A percentile compares a stretch with the other conserved stretches of the same genome.
phyloP scores from a whole-genome alignment of 2,888 invertebrate species.

The Alloplasta piceator region DNA sequence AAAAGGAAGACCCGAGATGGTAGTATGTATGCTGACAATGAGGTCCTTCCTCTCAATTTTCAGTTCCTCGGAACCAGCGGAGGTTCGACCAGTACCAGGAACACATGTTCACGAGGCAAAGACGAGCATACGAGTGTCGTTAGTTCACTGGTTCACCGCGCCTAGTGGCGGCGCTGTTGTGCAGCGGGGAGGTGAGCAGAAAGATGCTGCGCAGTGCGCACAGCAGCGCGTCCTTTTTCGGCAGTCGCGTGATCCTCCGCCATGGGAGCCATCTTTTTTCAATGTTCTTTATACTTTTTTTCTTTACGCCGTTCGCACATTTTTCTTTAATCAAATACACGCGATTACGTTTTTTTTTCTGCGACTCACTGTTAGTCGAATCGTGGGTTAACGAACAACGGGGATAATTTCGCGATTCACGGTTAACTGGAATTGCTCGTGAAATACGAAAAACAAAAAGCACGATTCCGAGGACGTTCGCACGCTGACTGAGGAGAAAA shows the following conservation, averaged over 20 bases:
- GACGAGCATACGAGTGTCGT: conserved; percentile 1
- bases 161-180: background rate
- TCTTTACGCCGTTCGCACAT: background rate
- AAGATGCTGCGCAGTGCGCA: conserved; percentile 48
- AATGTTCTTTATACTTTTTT: background rate
- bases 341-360: background rate
- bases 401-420: background rate
- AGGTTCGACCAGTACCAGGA: too few relatives aligned
- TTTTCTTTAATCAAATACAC: background rate
- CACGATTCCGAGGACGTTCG: conserved; percentile 14
- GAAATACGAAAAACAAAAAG: conserved; percentile 7
- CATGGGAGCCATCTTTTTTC: conserved; percentile 54
- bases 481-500: conserved; percentile 35
- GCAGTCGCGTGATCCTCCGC: conserved; percentile 48
- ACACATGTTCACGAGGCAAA: background rate
- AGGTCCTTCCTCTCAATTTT: too few relatives aligned
- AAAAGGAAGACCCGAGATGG: too few relatives aligned
- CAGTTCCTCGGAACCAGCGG: too few relatives aligned
- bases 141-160: background rate
- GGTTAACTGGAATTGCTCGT: background rate
- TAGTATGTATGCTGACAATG: too few relatives aligned
- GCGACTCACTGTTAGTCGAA: background rate
- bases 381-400: background rate
- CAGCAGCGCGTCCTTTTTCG: conserved; percentile 54
- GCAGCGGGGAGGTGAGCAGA: conserved; percentile 5